Conservation (phyloP, 2,797 vertebrate genomes). For the Chaetophractus vellerosus region DNA sequence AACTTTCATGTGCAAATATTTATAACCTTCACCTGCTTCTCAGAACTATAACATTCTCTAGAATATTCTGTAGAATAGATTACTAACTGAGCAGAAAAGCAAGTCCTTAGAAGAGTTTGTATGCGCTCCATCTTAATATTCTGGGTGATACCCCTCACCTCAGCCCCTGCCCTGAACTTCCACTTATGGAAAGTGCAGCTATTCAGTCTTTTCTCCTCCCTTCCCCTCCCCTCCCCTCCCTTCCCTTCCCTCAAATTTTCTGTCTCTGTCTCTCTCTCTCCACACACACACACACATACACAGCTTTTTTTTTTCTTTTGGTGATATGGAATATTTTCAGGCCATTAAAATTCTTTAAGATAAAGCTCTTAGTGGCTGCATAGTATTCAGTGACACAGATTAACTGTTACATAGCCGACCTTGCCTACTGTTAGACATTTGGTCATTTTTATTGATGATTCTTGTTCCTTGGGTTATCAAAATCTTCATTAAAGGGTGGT, state of each 20-base stretch:
- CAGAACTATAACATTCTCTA: neutral
- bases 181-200: neutral
- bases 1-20: neutral
- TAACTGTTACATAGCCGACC: neutral
- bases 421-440: neutral
- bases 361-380: neutral
- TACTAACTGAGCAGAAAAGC: neutral
- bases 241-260: neutral
- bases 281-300: too few species aligned
- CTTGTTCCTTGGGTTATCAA: neutral
- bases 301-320: neutral
- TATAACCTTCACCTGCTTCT: neutral
- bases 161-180: accelerated
- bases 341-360: neutral
- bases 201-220: neutral
- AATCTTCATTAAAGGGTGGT: neutral
- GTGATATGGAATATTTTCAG: neutral
- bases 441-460: neutral
- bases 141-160: too few species aligned
- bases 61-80: neutral
- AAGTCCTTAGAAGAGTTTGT: neutral
- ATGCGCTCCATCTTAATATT: neutral
- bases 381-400: neutral
- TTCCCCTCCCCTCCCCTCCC: neutral
- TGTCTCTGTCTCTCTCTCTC: neutral